Evolutionary conservation across 2,113 vertebrate species (phyloP), one percentile per base, ranked within the genome.

Genomic region (Sander lucioperca): DNA sequence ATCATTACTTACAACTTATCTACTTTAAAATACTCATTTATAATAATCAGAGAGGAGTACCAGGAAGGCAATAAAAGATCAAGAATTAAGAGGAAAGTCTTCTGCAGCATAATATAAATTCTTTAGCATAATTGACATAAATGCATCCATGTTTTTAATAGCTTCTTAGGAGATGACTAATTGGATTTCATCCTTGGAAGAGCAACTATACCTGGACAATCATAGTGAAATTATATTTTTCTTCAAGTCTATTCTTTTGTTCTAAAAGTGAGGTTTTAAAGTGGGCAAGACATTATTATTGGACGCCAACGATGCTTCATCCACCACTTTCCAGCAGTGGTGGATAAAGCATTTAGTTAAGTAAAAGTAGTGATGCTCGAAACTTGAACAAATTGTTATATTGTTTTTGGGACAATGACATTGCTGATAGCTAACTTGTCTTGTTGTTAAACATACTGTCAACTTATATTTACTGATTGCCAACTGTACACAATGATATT

Each of bases 111-210:
- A 30, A 78, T 74, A 64, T 8, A 73, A 67, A 67, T 63, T 77
- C 56, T 56, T 66, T 21, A 62, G 11, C 54, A 58, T 43, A 48
- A 58, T 7, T 79, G 43, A 62, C 39, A 43, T 30, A 21, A 25
- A 74, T 51, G 18, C 18, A 5, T 58, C 16, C 9, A 59, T 67
- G 43, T 54, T 72, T 57, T 59, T 27, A 33, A 48, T 33, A 72
- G 27, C 47, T 71, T 74, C 56, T 50, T 56, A 53, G 27, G 59
- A 80, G n/a, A 66, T 66, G 33, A 53, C 21, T 62, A 51, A 77
- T 56, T 73, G 13, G 56, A 78, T 78, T 74, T 74, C 15, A 64
- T 33, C 15, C 33, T 39, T 25, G 43, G 48, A 39, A 75, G 48
- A 63, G 59, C 39, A 67, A 25, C 25, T 25, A 9, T 48, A 72